Percentiles rank a stretch among this genome's conserved stretches.
phyloP scores from a whole-genome alignment of 2,797 vertebrate genomes.

The Carapus acus region DNA sequence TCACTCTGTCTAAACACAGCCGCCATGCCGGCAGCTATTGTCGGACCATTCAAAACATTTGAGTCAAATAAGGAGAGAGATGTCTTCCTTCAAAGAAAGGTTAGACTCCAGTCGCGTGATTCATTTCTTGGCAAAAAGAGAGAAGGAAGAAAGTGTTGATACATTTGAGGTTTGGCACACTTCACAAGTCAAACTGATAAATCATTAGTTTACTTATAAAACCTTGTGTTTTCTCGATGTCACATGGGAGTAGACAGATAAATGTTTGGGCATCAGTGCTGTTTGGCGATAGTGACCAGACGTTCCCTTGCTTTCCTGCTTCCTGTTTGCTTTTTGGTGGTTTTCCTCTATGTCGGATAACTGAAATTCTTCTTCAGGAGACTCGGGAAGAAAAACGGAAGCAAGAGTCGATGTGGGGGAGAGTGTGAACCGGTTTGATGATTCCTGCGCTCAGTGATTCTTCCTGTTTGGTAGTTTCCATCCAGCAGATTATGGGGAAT shows the following conservation, averaged over 20 bases:
- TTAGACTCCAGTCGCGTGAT: slow-evolving; percentile 32
- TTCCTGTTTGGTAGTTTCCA: slow-evolving; percentile 67
- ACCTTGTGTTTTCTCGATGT: slow-evolving; percentile 28
- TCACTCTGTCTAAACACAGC: slow-evolving; percentile 63
- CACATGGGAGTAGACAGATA: slow-evolving; percentile 18
- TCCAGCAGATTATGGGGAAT: slow-evolving; percentile 47
- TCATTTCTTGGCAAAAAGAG: slow-evolving; percentile 26
- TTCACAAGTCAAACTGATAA: slow-evolving; percentile 20
- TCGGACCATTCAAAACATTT: slow-evolving; percentile 40
- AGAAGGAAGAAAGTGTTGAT: slow-evolving; percentile 34
- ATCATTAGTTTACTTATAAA: slow-evolving; percentile 38
- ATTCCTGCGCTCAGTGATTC: slow-evolving; percentile 47
- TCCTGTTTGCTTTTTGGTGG: slow-evolving; percentile 30
- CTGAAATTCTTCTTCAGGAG: slow-evolving; percentile 14
- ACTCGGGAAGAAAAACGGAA: slow-evolving; percentile 16
- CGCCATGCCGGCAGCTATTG: slow-evolving; percentile 55
- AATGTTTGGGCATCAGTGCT: slow-evolving; percentile 18
- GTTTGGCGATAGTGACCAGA: slow-evolving; percentile 15
- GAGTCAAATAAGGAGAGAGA: slow-evolving; percentile 56
- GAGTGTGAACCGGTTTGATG: slow-evolving; percentile 12
- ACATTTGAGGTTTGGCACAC: slow-evolving; percentile 26
- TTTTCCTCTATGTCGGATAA: slow-evolving; percentile 17
- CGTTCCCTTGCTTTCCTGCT: slow-evolving; percentile 33
- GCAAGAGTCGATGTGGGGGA: slow-evolving; percentile 13
- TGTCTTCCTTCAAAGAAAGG: slow-evolving; percentile 57